Percentiles rank a stretch among this genome's conserved stretches.
phyloP scores from a whole-genome alignment of 2,113 vertebrate species.

The Alosa alosa region DNA sequence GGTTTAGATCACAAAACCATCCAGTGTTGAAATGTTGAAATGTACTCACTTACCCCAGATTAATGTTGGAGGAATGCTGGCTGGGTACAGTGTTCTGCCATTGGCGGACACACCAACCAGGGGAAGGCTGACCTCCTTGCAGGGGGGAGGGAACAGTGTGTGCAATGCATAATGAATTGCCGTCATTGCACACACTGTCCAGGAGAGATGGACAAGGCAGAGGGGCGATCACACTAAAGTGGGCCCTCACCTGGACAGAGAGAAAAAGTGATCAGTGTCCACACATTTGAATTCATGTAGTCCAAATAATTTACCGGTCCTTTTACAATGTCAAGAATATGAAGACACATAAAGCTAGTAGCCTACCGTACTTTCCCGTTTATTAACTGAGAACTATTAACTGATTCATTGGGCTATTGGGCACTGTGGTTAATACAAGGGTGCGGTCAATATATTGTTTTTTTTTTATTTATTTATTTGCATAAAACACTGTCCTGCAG shows the following conservation, averaged over 20 bases:
- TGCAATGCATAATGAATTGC: constrained; percentile 50
- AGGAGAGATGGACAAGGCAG: constrained; percentile 47
- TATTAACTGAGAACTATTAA: too few relatives aligned
- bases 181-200: constrained; percentile 44
- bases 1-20: not conserved
- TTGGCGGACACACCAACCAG: constrained; percentile 67
- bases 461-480: too few relatives aligned
- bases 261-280: not conserved
- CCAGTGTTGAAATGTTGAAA: not conserved
- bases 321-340: not conserved
- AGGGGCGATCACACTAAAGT: constrained; percentile 55
- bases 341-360: not conserved
- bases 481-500: too few relatives aligned
- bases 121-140: constrained; percentile 47
- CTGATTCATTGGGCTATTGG: too few relatives aligned
- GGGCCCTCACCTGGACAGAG: constrained; percentile 58
- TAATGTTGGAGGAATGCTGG: constrained; percentile 42
- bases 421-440: too few relatives aligned
- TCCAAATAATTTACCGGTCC: not conserved
- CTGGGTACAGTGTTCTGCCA: constrained; percentile 63
- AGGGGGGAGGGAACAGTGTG: constrained; percentile 42
- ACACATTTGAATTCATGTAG: not conserved
- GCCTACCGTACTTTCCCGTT: too few relatives aligned
- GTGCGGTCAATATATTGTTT: too few relatives aligned
- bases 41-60: constrained; percentile 53